These are phyloP conservation scores for Dicranocentrus wangi DNA, from an alignment of 2,888 invertebrate genomes.

Conservation along the genomic window DNA sequence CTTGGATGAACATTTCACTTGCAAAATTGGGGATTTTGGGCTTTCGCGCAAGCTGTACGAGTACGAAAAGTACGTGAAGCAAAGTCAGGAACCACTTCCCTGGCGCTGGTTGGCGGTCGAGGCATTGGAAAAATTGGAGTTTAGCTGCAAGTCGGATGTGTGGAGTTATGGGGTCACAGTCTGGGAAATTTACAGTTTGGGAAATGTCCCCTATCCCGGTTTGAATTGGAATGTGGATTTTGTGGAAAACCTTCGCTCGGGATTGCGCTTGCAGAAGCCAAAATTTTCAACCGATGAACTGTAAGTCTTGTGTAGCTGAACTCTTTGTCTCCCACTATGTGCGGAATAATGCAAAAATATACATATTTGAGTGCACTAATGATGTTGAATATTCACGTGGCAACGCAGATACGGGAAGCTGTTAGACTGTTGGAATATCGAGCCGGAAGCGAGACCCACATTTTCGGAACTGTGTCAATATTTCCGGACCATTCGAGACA, in stretches of 20 bases:
- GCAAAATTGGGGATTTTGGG: constrained; percentile 5
- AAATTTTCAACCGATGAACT: background rate
- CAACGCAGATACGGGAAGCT: too few relatives aligned
- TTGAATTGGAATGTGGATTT: background rate
- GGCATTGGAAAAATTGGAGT: background rate
- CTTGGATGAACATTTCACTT: background rate
- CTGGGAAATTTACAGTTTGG: background rate
- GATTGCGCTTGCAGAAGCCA: background rate
- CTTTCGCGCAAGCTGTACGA: background rate
- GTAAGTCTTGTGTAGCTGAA: background rate
- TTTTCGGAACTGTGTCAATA: too few relatives aligned
- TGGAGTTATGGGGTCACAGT: background rate
- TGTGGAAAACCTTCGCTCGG: background rate
- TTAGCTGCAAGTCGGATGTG: background rate
- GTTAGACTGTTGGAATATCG: background rate
- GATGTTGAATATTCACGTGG: background rate
- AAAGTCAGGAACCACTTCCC: background rate
- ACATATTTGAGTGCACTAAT: background rate
- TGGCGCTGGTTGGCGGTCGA: background rate
- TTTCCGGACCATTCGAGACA: too few relatives aligned
- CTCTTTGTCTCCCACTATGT: too few relatives aligned
- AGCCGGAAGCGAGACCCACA: background rate
- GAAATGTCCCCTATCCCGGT: background rate
- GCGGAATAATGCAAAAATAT: too few relatives aligned
- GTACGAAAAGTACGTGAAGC: background rate